phyloP scores from a whole-genome alignment of 2,113 vertebrate species.

The Zosterops lateralis region DNA sequence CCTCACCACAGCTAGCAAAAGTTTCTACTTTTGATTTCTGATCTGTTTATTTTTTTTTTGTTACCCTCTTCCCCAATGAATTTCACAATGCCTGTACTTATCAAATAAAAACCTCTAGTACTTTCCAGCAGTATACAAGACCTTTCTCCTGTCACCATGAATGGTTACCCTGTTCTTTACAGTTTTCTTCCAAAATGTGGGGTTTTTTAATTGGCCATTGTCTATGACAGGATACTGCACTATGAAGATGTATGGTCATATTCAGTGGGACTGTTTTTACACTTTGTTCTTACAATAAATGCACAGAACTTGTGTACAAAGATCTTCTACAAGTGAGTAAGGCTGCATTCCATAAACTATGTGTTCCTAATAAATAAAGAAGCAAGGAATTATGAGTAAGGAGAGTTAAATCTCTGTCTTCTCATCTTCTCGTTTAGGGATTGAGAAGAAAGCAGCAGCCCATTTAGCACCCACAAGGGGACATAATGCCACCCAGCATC shows the following conservation, averaged over 20 bases:
- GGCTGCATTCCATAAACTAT: background rate
- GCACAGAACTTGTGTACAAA: background rate
- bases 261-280: background rate
- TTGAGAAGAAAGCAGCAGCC: background rate
- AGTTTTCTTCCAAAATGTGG: background rate
- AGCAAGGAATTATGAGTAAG: background rate
- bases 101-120: background rate
- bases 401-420: background rate
- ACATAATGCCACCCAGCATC: background rate
- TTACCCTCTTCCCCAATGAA: background rate
- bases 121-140: background rate
- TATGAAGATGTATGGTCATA: background rate
- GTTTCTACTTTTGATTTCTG: background rate
- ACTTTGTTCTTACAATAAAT: background rate
- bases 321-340: background rate
- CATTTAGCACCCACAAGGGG: background rate
- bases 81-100: background rate
- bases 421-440: background rate
- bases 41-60: background rate
- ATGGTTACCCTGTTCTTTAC: background rate
- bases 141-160: background rate
- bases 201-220: background rate
- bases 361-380: background rate
- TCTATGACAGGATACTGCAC: background rate
- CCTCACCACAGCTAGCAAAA: background rate